Percentiles rank a stretch among this genome's conserved stretches.
phyloP scores from a whole-genome alignment of 2,797 vertebrate species.

The Chaenodraco wilsoni region DNA sequence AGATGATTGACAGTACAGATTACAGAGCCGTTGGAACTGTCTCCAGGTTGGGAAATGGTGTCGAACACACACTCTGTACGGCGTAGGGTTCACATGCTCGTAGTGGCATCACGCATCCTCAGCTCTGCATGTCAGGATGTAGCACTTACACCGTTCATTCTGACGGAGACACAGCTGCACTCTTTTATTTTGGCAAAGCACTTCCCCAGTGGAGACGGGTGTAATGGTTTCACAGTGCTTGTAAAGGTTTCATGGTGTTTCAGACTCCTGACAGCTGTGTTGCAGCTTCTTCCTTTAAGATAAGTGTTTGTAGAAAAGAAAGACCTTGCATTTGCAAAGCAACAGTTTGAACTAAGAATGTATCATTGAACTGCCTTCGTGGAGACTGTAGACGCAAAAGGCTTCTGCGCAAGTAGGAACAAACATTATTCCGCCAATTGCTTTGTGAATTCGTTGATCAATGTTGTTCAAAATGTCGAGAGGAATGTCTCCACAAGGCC shows the following conservation, averaged over 20 bases:
- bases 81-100: neutral
- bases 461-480: neutral
- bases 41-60: neutral
- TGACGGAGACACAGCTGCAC: neutral
- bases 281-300: conserved; percentile 4
- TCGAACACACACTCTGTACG: neutral
- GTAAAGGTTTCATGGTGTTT: conserved; percentile 31
- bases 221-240: conserved; percentile 33
- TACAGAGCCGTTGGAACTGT: neutral
- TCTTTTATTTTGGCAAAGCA: neutral
- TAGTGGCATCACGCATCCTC: neutral
- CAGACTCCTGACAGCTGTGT: conserved; percentile 3
- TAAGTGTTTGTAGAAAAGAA: conserved; percentile 3
- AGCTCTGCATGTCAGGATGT: neutral
- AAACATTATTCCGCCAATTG: neutral
- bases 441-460: neutral
- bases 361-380: neutral
- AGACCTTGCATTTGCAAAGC: neutral
- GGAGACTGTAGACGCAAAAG: neutral
- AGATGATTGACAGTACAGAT: neutral
- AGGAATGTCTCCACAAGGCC: neutral
- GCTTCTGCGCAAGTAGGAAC: neutral
- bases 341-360: neutral
- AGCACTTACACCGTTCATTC: conserved; percentile 11
- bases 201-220: conserved; percentile 24